Conservation (phyloP, 1,140 invertebrate genomes). For the Scylla paramamosain region DNA sequence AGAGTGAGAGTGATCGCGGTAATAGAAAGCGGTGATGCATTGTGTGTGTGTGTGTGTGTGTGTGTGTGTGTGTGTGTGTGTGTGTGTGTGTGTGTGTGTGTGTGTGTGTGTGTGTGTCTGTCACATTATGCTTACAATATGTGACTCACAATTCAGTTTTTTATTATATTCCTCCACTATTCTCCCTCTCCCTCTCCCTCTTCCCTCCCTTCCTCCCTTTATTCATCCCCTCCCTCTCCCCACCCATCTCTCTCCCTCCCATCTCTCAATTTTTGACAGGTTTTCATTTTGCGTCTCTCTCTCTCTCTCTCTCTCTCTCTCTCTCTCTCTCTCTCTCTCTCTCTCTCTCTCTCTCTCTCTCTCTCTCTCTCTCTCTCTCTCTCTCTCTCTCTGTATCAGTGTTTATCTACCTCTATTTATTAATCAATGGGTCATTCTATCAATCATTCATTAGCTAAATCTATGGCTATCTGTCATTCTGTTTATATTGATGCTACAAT, state of each 20-base stretch:
- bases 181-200: background rate
- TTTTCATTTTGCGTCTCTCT: background rate
- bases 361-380: constrained; percentile 8
- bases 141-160: background rate
- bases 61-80: background rate
- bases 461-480: background rate
- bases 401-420: background rate
- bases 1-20: background rate
- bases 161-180: background rate
- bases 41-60: background rate
- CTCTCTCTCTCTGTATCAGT: background rate
- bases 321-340: background rate
- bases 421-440: background rate
- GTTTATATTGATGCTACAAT: background rate
- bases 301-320: background rate
- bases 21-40: background rate
- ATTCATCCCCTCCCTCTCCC: background rate
- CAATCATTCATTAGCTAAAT: constrained; percentile 24
- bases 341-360: background rate
- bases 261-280: no score
- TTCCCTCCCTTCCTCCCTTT: background rate
- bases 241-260: background rate
- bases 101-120: background rate
- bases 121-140: constrained; percentile 16
- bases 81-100: background rate